Evolutionary conservation across 2,797 vertebrate genomes (phyloP), one percentile per base, ranked within the genome.

Genomic region (Nyctalus aviator): DNA sequence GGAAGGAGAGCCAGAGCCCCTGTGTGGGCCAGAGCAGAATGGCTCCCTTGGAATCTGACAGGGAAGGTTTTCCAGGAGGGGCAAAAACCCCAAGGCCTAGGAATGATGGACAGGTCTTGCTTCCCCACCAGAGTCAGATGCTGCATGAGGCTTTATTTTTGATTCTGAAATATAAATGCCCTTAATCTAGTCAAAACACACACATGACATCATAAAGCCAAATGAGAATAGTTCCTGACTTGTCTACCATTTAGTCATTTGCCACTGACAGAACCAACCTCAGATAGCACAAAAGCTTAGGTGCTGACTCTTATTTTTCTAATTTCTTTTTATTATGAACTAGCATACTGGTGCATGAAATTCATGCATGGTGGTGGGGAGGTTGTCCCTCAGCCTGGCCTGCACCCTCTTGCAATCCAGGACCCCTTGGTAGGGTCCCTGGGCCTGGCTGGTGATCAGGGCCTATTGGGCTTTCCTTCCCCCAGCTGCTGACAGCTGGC

Each of bases 281-380:
- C 48, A n/a, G 59, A n/a, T 1, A 84, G 50, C 30, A 53, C 4
- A 69, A 41, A 68, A 32, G 53, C 35, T 35, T 90, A 59, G 50
- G 71, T 10, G 5, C 55, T 76, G 72, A 50, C 83, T 84, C n/a
- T 55, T 50, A 8, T 18, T 89, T 94, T 79, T 90, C 35, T 81
- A 14, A 73, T 76, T 95, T 83, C 32, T 35, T 82, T 86, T 79
- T 84, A 78, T 83, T 90, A 55, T 59, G 82, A 93, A 6, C 59
- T 30, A 30, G 27, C 5, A 5, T 12, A 12, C 25, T 5, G 0
- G 5, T 62, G 27, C 59, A 62, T 13, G 5, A 62, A 62, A 62
- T 30, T 62, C 12, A 6, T 62, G 12, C 27, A 62, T 7, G 12
- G 59, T 11, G 5, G 53, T 23, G 53, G 59, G 27, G 12, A 11